Evolutionary conservation across 2,888 invertebrate species (phyloP), one percentile per base, ranked within the genome.

Genomic region (Alcis repandata): DNA sequence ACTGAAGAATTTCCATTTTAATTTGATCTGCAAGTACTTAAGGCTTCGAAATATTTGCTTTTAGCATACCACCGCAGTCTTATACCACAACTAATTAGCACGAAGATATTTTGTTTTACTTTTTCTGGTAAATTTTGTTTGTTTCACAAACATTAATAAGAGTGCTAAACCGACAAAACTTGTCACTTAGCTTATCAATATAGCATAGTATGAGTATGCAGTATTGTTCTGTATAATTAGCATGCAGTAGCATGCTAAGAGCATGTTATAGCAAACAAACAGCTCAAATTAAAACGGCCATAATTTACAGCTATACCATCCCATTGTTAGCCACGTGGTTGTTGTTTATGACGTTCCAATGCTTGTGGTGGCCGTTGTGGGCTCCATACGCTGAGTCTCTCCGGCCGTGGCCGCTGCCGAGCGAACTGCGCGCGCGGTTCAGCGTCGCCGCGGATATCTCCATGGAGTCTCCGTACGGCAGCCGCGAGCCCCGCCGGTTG

Each of bases 391-490:
- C 71, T 4, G 91, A 89, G 64, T 90, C 90, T 8, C 89, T 75
- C 1, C 89, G 76, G 32, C 79, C 79, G 58, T 82, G 82, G 1
- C 88, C 78, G 63, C 82, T 84, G 62, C 80, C 80, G 13, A 90
- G 58, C 0, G 92, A 91, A 70, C 75, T 84, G 11, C 91, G 76
- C 1, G 90, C 92, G 15, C 92, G 77, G 11, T 89, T 91, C 11
- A 93, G 79, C 0, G 92, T 89, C 0, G 93, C 89, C 2, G 93
- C 93, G 0, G 93, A 93, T 68, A 93, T 93, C 68, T 93, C 93
- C 91, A 92, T 91, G 19, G 93, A 93, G 67, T 93, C 93, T 0
- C 92, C 93, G 78, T 88, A 91, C 0, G 93, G 90, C 0, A 92
- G 80, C 13, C 89, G 83, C 1, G 93, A 93, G 15, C 91, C 91